Evolutionary conservation across 2,113 vertebrate species (phyloP).

Genomic region (Regulus satrapa): DNA sequence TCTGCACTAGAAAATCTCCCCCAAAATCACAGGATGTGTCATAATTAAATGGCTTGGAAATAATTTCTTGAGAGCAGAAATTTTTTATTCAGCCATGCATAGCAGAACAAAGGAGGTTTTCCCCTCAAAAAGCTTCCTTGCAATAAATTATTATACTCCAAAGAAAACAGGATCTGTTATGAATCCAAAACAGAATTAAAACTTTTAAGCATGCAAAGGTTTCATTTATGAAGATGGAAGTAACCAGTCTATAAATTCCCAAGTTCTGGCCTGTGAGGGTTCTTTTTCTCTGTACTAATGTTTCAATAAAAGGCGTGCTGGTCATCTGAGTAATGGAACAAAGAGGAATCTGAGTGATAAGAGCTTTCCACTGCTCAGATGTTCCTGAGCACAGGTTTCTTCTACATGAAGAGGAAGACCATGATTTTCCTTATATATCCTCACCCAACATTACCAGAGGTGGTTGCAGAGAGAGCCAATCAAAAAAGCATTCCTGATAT

Average conservation of each 20-base stretch:
- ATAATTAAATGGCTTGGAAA: constrained; percentile 21
- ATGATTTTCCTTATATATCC: neutral
- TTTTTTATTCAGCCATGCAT: neutral
- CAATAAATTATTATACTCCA: neutral
- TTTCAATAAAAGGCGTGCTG: neutral
- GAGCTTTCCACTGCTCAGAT: neutral
- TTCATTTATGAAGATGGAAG: neutral
- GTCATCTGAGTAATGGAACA: neutral
- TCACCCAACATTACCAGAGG: neutral
- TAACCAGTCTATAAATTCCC: neutral
- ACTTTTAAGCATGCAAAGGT: neutral
- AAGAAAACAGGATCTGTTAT: neutral
- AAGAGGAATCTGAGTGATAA: neutral
- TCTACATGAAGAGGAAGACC: neutral
- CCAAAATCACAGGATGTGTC: neutral
- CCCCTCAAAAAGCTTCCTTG: neutral
- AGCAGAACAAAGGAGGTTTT: neutral
- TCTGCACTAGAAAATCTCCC: neutral
- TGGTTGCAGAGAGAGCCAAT: neutral
- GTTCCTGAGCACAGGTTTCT: neutral
- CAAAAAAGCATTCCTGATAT: neutral
- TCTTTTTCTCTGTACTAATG: neutral
- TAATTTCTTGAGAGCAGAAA: constrained; percentile 5
- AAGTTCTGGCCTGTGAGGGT: neutral
- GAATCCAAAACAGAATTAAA: neutral